A percentile compares a stretch with the other conserved stretches of the same genome.
phyloP scores from a whole-genome alignment of 1,140 invertebrate species.

The Zaprionus capensis region DNA sequence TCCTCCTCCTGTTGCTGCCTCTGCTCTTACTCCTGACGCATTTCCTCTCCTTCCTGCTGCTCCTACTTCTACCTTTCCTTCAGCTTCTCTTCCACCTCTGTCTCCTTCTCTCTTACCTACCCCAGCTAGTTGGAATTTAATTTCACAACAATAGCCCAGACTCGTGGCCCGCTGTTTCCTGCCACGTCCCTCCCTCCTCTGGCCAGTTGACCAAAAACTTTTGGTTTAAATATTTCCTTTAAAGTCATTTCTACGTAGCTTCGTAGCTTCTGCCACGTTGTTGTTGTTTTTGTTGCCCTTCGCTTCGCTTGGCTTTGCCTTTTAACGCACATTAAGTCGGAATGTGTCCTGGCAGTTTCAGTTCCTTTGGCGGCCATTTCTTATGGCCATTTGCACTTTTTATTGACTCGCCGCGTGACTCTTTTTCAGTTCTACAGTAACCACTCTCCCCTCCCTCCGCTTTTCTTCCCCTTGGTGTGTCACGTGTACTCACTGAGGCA shows the following conservation, averaged over 20 bases:
- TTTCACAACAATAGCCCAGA: constrained; percentile 48
- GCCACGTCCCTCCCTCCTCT: background rate
- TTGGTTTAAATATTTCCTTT: constrained; percentile 53
- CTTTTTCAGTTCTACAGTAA: constrained; percentile 19
- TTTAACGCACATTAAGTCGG: constrained; percentile 54
- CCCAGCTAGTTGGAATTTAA: constrained; percentile 53
- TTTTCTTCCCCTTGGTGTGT: background rate
- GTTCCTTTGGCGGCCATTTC: constrained; percentile 51
- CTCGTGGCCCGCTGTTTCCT: background rate
- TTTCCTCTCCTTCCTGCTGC: background rate
- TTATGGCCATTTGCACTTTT: constrained; percentile 53
- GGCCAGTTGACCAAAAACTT: constrained; percentile 31
- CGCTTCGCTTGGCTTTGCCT: constrained; percentile 36
- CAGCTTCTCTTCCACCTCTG: background rate
- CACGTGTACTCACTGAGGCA: constrained; percentile 25
- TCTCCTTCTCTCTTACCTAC: background rate
- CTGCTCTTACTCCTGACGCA: constrained; percentile 19
- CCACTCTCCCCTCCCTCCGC: background rate
- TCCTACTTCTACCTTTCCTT: background rate
- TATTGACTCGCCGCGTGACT: constrained; percentile 50
- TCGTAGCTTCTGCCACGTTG: constrained; percentile 1
- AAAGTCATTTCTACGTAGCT: constrained; percentile 16
- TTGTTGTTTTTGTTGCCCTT: background rate
- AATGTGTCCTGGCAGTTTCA: constrained; percentile 48
- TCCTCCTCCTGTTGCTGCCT: background rate